Conservation (phyloP, 2,797 vertebrate species). For the Carcharodon carcharias region DNA sequence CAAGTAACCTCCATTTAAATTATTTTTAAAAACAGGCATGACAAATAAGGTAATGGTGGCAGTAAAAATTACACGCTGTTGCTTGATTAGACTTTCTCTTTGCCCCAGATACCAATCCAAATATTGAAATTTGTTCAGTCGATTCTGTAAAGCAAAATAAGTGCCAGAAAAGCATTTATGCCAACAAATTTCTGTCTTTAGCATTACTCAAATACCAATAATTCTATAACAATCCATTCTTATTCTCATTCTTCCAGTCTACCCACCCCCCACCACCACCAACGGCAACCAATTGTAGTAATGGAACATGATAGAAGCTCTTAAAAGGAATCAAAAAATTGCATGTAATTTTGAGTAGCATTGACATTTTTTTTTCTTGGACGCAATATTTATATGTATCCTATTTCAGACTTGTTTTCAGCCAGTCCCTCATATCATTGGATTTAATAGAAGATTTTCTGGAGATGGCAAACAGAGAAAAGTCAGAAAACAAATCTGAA, state of each 20-base stretch:
- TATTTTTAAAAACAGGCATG: neutral
- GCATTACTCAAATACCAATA: neutral
- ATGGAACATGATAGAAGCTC: neutral
- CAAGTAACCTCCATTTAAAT: neutral
- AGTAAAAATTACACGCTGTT: neutral
- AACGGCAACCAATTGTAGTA: no score
- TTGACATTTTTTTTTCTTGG: conserved; percentile 27
- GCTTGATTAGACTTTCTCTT: neutral
- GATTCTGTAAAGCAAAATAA: neutral
- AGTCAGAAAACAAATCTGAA: conserved; percentile 70
- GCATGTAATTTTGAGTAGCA: neutral
- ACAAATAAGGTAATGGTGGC: neutral
- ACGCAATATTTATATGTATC: neutral
- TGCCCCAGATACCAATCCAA: neutral
- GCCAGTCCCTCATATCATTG: conserved; percentile 95
- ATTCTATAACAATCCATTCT: neutral
- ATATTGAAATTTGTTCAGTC: neutral
- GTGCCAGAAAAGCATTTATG: neutral
- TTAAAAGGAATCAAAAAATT: neutral
- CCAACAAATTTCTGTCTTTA: neutral
- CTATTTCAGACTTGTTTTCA: conserved; percentile 83
- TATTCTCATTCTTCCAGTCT: neutral
- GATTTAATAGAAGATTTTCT: conserved; percentile 98
- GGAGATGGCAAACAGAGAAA: conserved; percentile 74
- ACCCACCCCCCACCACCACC: neutral